These are phyloP conservation scores for Muscina levida DNA, from an alignment of 2,888 invertebrate species.

Conservation along the genomic window DNA sequence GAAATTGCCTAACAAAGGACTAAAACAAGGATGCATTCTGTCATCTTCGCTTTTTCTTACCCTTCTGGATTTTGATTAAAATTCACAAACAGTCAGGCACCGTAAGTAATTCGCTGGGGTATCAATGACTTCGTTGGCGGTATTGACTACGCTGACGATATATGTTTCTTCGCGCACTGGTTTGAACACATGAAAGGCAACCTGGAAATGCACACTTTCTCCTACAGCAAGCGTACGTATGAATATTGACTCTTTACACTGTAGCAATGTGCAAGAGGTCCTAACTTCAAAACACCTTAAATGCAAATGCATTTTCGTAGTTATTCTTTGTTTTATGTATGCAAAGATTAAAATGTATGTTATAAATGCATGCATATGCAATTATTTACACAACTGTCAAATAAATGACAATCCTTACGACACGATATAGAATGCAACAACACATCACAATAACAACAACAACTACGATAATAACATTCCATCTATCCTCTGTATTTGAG, in stretches of 20 bases:
- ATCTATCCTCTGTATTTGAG: slow-evolving; percentile 31
- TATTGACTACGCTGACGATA: background rate
- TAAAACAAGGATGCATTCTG: background rate
- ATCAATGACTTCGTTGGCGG: background rate
- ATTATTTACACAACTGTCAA: slow-evolving; percentile 65
- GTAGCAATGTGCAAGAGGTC: background rate
- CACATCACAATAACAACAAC: slow-evolving; percentile 33
- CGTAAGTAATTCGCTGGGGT: background rate
- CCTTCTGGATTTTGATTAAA: background rate
- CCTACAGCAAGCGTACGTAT: background rate
- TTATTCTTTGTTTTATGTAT: slow-evolving; percentile 20
- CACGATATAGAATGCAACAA: slow-evolving; percentile 47
- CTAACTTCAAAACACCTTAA: slow-evolving; percentile 31
- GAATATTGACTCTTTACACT: background rate
- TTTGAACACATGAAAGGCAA: background rate
- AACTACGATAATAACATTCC: slow-evolving; percentile 35
- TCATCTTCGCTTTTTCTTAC: background rate
- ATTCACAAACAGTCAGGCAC: background rate
- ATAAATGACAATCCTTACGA: slow-evolving; percentile 66
- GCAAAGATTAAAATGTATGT: slow-evolving; percentile 60
- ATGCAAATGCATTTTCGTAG: slow-evolving; percentile 36
- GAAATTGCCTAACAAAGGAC: background rate
- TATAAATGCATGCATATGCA: slow-evolving; percentile 63
- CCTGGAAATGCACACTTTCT: background rate
- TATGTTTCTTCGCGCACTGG: too few relatives aligned